Percentiles rank a stretch among this genome's conserved stretches.
phyloP scores from a whole-genome alignment of 2,797 vertebrate genomes.

The Ctenosaura bakeri region DNA sequence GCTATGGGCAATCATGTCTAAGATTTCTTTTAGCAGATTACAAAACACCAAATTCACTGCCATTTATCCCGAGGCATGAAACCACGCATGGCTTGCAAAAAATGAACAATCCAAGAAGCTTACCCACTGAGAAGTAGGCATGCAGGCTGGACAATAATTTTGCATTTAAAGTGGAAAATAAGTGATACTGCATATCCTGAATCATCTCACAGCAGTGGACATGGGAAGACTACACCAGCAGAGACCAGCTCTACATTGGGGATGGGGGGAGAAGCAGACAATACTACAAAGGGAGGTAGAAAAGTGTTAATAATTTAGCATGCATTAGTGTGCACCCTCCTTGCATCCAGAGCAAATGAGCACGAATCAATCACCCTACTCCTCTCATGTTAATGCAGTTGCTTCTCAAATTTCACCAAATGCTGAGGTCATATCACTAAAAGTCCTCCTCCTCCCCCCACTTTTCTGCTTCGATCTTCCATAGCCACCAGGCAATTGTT shows the following conservation, averaged over 20 bases:
- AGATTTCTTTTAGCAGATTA: constrained; percentile 68
- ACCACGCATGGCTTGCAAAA: constrained; percentile 24
- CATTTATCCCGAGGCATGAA: constrained; percentile 57
- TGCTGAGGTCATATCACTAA: constrained; percentile 59
- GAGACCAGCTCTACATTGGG: constrained; percentile 5
- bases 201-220: neutral
- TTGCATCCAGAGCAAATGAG: constrained; percentile 68
- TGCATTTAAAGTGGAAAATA: neutral
- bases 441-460: neutral
- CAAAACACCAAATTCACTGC: constrained; percentile 64
- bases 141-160: constrained; percentile 49
- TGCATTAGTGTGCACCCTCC: constrained; percentile 75
- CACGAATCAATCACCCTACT: constrained; percentile 63
- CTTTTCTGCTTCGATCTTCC: constrained; percentile 27
- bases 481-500: neutral
- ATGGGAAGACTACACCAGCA: constrained; percentile 5
- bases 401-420: constrained; percentile 62
- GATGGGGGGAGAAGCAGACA: constrained; percentile 13
- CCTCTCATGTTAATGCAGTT: constrained; percentile 57
- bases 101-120: constrained; percentile 1
- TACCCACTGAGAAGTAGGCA: neutral
- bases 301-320: constrained; percentile 79
- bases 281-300: constrained; percentile 52
- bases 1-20: constrained; percentile 60
- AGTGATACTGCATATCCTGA: constrained; percentile 42